Percentiles rank a stretch among this genome's conserved stretches.
Evolutionary conservation across 2,113 vertebrate species (phyloP).

Genomic region (Gnathonemus echidnorhynchus): DNA sequence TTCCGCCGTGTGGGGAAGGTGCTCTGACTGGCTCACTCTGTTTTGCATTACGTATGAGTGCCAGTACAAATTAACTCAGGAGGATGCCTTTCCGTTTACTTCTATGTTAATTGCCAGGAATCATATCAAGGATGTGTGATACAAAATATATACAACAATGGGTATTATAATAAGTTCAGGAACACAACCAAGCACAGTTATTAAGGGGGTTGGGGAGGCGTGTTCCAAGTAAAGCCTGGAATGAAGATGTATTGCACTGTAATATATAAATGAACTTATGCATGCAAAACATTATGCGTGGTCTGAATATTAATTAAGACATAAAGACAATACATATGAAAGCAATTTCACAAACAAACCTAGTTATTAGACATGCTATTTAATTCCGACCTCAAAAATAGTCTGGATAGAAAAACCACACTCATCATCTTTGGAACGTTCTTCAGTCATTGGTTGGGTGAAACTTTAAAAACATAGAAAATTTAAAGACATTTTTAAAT

Average conservation of each 20-base stretch:
- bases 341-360: not conserved
- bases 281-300: slow-evolving; percentile 1
- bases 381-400: not conserved
- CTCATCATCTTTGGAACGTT: not conserved
- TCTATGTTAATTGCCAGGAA: slow-evolving; percentile 41
- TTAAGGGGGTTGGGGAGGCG: not conserved
- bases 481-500: not conserved
- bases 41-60: slow-evolving; percentile 54
- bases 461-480: not conserved
- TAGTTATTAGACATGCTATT: not conserved
- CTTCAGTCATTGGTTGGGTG: not conserved
- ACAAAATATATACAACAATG: too few relatives aligned
- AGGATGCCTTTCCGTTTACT: slow-evolving; percentile 24
- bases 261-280: slow-evolving; percentile 12
- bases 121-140: slow-evolving; percentile 25
- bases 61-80: slow-evolving; percentile 44
- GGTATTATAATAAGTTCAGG: slow-evolving; percentile 24
- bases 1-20: slow-evolving; percentile 36
- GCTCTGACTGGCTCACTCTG: slow-evolving; percentile 36
- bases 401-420: not conserved
- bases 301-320: slow-evolving; percentile 4
- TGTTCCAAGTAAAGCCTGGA: not conserved
- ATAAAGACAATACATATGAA: slow-evolving; percentile 4
- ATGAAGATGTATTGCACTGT: slow-evolving; percentile 12
- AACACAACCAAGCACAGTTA: slow-evolving; percentile 12